Percentiles rank a stretch among this genome's conserved stretches.
Conservation (phyloP, 1,140 invertebrate species). For the Pogonognathellus flavescens region DNA sequence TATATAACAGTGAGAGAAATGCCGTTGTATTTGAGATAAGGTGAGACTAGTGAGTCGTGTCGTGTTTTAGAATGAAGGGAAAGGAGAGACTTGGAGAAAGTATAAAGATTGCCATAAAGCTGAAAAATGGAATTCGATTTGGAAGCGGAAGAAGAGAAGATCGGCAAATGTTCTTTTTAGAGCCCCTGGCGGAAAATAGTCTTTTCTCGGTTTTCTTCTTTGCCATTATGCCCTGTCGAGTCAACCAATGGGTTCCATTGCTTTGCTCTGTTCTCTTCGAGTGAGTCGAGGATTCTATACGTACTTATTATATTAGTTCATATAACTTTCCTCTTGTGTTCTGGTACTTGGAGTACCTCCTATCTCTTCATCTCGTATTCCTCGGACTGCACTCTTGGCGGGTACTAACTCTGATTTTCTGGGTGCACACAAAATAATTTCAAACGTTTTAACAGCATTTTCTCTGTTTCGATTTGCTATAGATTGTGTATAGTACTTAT, state of each 20-base stretch:
- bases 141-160: slow-evolving; percentile 55
- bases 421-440: no score
- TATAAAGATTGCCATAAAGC: slow-evolving; percentile 54
- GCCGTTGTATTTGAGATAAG: slow-evolving; percentile 34
- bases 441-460: no score
- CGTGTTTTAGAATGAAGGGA: slow-evolving; percentile 40
- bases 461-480: no score
- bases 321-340: no score
- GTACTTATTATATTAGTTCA: no score
- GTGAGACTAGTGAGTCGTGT: slow-evolving; percentile 49
- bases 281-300: no score
- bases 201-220: slow-evolving; percentile 33
- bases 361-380: not conserved
- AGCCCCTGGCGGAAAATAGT: slow-evolving; percentile 53
- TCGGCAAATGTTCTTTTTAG: slow-evolving; percentile 59
- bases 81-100: slow-evolving; percentile 35
- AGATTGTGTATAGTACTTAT: no score
- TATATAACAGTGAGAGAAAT: slow-evolving; percentile 49
- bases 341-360: not conserved
- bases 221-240: not conserved
- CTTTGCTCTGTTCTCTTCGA: not conserved
- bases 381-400: not conserved
- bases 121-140: slow-evolving; percentile 65
- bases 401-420: not conserved
- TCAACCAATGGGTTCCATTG: not conserved